Evolutionary conservation across 1,140 invertebrate species (phyloP).

Genomic region (Rhizoglyphus robini): DNA sequence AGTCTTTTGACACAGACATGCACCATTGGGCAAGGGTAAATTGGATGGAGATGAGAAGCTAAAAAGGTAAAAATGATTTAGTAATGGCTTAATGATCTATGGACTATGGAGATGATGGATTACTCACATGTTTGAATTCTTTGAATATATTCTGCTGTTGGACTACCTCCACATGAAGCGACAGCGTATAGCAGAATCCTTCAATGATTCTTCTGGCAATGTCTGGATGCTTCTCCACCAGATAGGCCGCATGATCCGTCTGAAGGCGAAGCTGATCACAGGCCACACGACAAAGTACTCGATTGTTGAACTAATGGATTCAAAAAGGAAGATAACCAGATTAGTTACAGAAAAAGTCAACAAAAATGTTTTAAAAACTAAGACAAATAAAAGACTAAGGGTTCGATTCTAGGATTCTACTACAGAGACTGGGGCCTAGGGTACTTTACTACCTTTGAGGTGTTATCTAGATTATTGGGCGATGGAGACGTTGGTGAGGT

Average conservation of each 20-base stretch:
- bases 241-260: slow-evolving; percentile 57
- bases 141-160: slow-evolving; percentile 9
- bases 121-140: slow-evolving; percentile 21
- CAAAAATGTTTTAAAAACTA: too few relatives aligned
- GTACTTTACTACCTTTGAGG: slow-evolving; percentile 15
- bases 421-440: too few relatives aligned
- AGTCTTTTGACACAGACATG: slow-evolving; percentile 49
- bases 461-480: slow-evolving; percentile 7
- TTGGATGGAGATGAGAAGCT: slow-evolving; percentile 63
- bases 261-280: slow-evolving; percentile 65
- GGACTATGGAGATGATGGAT: background rate
- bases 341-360: too few relatives aligned
- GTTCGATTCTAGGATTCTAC: too few relatives aligned
- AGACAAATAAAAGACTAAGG: too few relatives aligned
- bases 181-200: slow-evolving; percentile 34
- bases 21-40: slow-evolving; percentile 87
- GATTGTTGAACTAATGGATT: slow-evolving; percentile 54
- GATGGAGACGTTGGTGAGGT: slow-evolving; percentile 3
- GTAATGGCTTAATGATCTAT: background rate
- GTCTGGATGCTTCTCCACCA: slow-evolving; percentile 59
- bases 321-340: too few relatives aligned
- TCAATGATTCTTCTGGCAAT: slow-evolving; percentile 58
- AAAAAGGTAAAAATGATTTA: slow-evolving; percentile 19
- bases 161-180: slow-evolving; percentile 7
- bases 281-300: slow-evolving; percentile 69